A percentile compares a stretch with the other conserved stretches of the same genome.
phyloP scores from a whole-genome alignment of 2,113 vertebrate species.

The Xenopus tropicalis region UCB_Xtro_10.0 CM004443.2:75213001-75213500 shows the following conservation, averaged over 20 bases:
- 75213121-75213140: slow-evolving; percentile 49
- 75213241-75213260: slow-evolving; percentile 44
- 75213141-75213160: slow-evolving; percentile 44
- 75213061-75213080: slow-evolving; percentile 54
- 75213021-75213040: slow-evolving; percentile 65
- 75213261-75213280: slow-evolving; percentile 47
- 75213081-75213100: slow-evolving; percentile 68
- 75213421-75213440: slow-evolving; percentile 40
- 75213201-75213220: slow-evolving; percentile 51
- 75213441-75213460: slow-evolving; percentile 12
- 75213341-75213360: slow-evolving; percentile 51
- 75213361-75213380: slow-evolving; percentile 40
- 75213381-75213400: slow-evolving; percentile 43
- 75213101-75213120: slow-evolving; percentile 63
- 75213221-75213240: slow-evolving; percentile 19
- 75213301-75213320: slow-evolving; percentile 50
- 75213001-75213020: slow-evolving; percentile 74
- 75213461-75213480: slow-evolving; percentile 22
- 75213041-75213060: slow-evolving; percentile 60
- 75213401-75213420: slow-evolving; percentile 29
- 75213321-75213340: slow-evolving; percentile 56
- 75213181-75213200: slow-evolving; percentile 53
- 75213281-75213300: slow-evolving; percentile 46
- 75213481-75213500: slow-evolving; percentile 1
- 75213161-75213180: slow-evolving; percentile 42